A percentile compares a stretch with the other conserved stretches of the same genome.
phyloP scores from a whole-genome alignment of 1,140 invertebrate species.

The Mesaphorura yosii region DNA sequence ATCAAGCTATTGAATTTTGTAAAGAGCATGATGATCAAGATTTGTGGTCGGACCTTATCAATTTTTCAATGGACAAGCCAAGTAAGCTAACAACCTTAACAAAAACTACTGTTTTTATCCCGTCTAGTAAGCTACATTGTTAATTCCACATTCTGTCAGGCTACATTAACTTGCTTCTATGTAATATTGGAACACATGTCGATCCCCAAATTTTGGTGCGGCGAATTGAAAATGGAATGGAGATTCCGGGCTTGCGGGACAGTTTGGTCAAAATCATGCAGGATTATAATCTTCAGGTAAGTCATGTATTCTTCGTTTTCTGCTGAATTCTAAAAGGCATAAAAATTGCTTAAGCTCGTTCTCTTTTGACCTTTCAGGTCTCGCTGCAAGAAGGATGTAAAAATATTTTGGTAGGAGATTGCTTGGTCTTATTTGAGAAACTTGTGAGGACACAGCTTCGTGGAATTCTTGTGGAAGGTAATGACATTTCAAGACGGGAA shows the following conservation, averaged over 20 bases:
- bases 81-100: constrained; percentile 40
- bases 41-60: constrained; percentile 87
- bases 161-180: constrained; percentile 62
- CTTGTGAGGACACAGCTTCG: constrained; percentile 61
- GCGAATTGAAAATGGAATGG: constrained; percentile 65
- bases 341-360: background rate
- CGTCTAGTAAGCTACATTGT: too few relatives aligned
- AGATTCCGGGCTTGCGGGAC: constrained; percentile 79
- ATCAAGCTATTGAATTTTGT: constrained; percentile 91
- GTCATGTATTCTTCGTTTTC: background rate
- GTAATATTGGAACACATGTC: constrained; percentile 76
- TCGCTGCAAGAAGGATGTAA: constrained; percentile 80
- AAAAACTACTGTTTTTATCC: too few relatives aligned
- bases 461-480: constrained; percentile 58
- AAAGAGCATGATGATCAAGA: constrained; percentile 90
- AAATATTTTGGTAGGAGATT: constrained; percentile 74
- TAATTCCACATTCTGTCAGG: constrained; percentile 41
- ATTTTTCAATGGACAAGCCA: constrained; percentile 76
- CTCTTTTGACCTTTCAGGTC: constrained; percentile 45
- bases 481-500: too few relatives aligned
- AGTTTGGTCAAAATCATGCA: constrained; percentile 89
- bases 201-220: constrained; percentile 78
- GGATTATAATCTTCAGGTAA: constrained; percentile 82
- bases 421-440: constrained; percentile 75
- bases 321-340: background rate